phyloP scores from a whole-genome alignment of 1,140 invertebrate species.

The Sitophilus oryzae region DNA sequence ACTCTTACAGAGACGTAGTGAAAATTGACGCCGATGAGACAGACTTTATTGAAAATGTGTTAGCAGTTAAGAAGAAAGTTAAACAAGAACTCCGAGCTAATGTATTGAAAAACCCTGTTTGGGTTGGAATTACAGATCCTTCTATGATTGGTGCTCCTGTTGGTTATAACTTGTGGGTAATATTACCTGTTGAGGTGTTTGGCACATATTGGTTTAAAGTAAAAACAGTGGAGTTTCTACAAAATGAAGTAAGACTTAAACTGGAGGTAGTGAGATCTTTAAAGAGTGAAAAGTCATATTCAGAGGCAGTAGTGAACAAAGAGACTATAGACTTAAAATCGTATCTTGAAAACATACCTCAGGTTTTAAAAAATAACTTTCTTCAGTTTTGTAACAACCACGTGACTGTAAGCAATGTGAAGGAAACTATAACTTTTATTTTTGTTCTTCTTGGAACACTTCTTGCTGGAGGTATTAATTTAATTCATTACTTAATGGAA shows the following conservation, averaged over 20 bases:
- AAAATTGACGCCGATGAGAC: slow-evolving; percentile 26
- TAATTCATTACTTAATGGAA: slow-evolving; percentile 30
- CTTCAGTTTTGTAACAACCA: too few relatives aligned
- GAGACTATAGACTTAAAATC: neutral
- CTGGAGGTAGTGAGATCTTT: slow-evolving; percentile 25
- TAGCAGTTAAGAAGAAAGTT: slow-evolving; percentile 24
- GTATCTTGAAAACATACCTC: neutral
- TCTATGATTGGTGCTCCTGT: slow-evolving; percentile 29
- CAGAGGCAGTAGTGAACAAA: neutral
- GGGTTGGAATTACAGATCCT: slow-evolving; percentile 34
- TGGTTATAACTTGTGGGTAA: slow-evolving; percentile 34
- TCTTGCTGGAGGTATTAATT: slow-evolving; percentile 18
- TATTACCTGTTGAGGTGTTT: slow-evolving; percentile 30
- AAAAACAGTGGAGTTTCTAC: slow-evolving; percentile 30
- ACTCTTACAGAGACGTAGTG: slow-evolving; percentile 32
- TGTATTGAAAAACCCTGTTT: slow-evolving; percentile 13
- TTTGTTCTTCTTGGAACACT: slow-evolving; percentile 26
- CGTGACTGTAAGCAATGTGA: slow-evolving; percentile 28
- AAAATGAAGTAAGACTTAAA: slow-evolving; percentile 31
- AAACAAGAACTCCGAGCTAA: neutral
- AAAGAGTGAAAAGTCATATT: slow-evolving; percentile 6
- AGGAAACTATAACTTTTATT: slow-evolving; percentile 28
- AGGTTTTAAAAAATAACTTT: too few relatives aligned
- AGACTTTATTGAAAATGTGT: slow-evolving; percentile 30
- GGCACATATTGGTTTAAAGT: slow-evolving; percentile 34